Evolutionary conservation across 2,888 invertebrate species (phyloP).

Genomic region (Sminthurides aquaticus): DNA sequence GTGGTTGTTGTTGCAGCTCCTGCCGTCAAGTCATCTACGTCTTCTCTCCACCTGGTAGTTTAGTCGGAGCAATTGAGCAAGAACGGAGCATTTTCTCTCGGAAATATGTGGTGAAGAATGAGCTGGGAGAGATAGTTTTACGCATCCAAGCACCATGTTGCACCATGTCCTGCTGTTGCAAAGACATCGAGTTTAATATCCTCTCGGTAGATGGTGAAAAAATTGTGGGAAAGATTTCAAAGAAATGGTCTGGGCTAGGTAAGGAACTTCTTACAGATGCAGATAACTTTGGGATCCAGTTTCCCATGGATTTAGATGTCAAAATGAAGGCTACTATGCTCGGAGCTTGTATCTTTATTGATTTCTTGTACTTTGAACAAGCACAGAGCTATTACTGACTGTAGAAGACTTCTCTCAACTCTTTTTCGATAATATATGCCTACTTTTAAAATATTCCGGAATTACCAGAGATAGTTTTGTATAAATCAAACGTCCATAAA

Average conservation of each 20-base stretch:
- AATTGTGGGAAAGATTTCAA: background rate
- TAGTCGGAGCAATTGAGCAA: background rate
- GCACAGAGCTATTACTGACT: too few species aligned
- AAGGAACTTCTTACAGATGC: conserved; percentile 20
- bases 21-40: background rate
- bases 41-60: background rate
- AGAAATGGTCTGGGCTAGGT: conserved; percentile 19
- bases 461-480: too few species aligned
- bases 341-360: conserved; percentile 14
- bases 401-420: too few species aligned
- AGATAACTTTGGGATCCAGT: conserved; percentile 18
- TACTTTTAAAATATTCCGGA: too few species aligned
- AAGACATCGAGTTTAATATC: background rate
- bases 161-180: background rate
- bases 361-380: conserved; percentile 11
- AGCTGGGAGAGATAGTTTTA: background rate
- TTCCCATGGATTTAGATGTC: conserved; percentile 18
- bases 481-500: too few species aligned
- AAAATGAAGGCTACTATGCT: conserved; percentile 15
- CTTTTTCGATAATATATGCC: too few species aligned
- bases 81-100: background rate
- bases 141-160: background rate
- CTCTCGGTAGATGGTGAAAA: background rate
- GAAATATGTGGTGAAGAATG: background rate
- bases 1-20: background rate